Evolutionary conservation across 1,140 invertebrate species (phyloP).

Genomic region (Akabosia matsudoensis): DNA sequence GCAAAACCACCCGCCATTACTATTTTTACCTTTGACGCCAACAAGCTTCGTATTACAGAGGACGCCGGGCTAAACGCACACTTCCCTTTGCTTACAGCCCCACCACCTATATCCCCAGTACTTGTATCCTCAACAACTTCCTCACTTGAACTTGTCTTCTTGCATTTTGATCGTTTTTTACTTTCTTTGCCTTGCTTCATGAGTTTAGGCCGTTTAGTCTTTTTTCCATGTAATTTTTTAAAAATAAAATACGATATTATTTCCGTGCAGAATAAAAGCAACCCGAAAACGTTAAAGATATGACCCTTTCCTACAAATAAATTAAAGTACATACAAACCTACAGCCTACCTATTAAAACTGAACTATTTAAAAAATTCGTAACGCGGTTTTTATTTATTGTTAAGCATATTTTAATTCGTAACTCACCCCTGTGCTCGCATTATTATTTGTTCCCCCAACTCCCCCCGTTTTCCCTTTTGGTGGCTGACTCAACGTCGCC

Average conservation of each 20-base stretch:
- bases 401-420: slow-evolving; percentile 4
- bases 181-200: slow-evolving; percentile 1
- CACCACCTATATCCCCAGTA: too few relatives aligned
- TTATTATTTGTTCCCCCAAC: neutral
- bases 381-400: too few relatives aligned
- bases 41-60: slow-evolving; percentile 45
- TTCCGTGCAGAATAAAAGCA: neutral
- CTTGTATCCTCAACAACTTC: too few relatives aligned
- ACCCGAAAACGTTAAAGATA: neutral
- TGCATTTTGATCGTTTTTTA: neutral
- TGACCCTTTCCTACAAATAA: neutral
- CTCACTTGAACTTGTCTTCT: too few relatives aligned
- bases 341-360: too few relatives aligned
- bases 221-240: neutral
- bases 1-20: neutral
- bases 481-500: slow-evolving; percentile 69
- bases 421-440: neutral
- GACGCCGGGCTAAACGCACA: slow-evolving; percentile 38
- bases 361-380: too few relatives aligned
- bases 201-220: neutral
- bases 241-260: too few relatives aligned
- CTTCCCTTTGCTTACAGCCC: slow-evolving; percentile 9
- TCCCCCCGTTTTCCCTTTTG: slow-evolving; percentile 54
- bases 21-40: slow-evolving; percentile 47
- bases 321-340: too few relatives aligned